These are phyloP conservation scores for Aspidiotus rigidus DNA, from an alignment of 2,888 invertebrate species.

Conservation along the genomic window DNA sequence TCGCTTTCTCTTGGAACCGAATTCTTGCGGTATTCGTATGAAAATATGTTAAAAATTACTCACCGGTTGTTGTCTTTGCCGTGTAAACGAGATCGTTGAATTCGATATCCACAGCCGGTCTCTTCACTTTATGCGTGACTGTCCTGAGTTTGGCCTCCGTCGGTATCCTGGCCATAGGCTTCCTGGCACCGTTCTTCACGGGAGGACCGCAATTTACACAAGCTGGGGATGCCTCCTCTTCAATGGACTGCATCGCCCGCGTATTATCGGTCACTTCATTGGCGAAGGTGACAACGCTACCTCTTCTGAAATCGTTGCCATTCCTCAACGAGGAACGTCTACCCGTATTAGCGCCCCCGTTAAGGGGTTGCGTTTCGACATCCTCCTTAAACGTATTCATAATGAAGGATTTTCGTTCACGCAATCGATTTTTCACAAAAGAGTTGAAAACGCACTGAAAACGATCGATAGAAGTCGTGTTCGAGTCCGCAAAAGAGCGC, in stretches of 20 bases:
- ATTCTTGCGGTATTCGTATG: neutral
- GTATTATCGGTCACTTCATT: slow-evolving; percentile 2
- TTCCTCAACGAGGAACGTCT: neutral
- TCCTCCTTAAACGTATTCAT: too few species aligned
- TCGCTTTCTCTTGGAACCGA: neutral
- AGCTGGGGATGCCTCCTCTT: slow-evolving; percentile 6
- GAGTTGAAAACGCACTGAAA: too few species aligned
- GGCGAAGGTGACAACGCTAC: slow-evolving; percentile 19
- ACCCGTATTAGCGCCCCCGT: too few species aligned
- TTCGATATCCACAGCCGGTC: slow-evolving; percentile 52
- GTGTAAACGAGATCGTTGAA: slow-evolving; percentile 53
- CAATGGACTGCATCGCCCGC: neutral
- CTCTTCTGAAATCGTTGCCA: neutral
- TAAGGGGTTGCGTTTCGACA: too few species aligned
- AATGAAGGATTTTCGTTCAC: too few species aligned
- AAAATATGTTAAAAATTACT: neutral
- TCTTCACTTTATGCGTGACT: slow-evolving; percentile 50
- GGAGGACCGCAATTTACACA: neutral
- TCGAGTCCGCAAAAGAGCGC: too few species aligned
- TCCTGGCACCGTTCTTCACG: neutral
- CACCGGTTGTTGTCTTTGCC: slow-evolving; percentile 39
- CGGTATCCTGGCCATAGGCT: slow-evolving; percentile 42
- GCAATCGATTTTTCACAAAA: too few species aligned
- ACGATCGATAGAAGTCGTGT: too few species aligned
- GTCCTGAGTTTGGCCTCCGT: slow-evolving; percentile 49